These are phyloP conservation scores for Nerophis lumbriciformis DNA, from an alignment of 2,113 vertebrate genomes.

Conservation along the genomic window DNA sequence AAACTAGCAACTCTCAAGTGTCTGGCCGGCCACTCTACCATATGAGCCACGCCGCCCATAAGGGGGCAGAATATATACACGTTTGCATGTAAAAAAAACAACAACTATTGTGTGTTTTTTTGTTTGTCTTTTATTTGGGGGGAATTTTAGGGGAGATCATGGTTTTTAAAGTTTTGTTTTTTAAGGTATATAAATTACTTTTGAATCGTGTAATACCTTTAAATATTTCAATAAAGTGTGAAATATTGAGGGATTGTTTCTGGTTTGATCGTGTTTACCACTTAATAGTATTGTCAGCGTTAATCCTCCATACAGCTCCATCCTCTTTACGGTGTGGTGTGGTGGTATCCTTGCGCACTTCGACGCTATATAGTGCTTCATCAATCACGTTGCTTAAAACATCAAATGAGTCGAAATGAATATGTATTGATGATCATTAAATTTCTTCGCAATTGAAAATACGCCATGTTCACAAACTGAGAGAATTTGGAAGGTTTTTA, in stretches of 20 bases:
- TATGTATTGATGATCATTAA: background rate
- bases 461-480: background rate
- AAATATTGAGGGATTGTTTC: background rate
- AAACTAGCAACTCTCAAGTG: no score
- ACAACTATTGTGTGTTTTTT: no score
- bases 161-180: no score
- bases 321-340: background rate
- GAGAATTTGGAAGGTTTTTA: background rate
- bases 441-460: background rate
- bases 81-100: no score
- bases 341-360: conserved; percentile 26
- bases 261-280: conserved; percentile 4
- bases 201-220: background rate
- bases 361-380: conserved; percentile 10
- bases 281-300: conserved; percentile 5
- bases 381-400: background rate
- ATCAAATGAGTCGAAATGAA: background rate
- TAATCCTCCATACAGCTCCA: conserved; percentile 16
- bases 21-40: no score
- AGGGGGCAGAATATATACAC: no score
- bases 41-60: no score
- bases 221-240: no score
- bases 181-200: background rate
- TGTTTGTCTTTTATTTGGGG: no score
- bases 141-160: no score